A percentile compares a stretch with the other conserved stretches of the same genome.
phyloP scores from a whole-genome alignment of 2,888 invertebrate species.

The Leucoptera coffeella region DNA sequence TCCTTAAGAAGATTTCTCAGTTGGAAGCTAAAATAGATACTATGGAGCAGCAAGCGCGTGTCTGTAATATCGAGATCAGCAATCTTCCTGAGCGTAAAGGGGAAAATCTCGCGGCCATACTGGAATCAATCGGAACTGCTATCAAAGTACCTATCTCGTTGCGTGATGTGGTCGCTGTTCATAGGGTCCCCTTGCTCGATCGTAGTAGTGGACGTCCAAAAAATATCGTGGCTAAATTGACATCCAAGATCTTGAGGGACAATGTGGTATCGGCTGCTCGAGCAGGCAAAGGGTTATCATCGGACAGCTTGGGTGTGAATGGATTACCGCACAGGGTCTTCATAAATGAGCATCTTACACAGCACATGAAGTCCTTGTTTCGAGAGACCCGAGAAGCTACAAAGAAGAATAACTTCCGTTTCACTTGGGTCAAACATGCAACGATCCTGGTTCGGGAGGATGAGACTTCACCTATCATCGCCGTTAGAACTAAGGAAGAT shows the following conservation, averaged over 20 bases:
- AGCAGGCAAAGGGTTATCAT: constrained; percentile 2
- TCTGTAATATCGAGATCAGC: constrained; percentile 5
- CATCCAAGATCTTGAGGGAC: constrained; percentile 3
- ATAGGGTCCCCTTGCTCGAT: constrained; percentile 3
- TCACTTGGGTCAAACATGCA: constrained; percentile 3
- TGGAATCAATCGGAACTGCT: constrained; percentile 1
- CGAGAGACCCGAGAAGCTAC: neutral
- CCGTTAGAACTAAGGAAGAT: too few species aligned
- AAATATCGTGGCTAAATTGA: constrained; percentile 6
- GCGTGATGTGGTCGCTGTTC: constrained; percentile 1
- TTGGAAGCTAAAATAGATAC: constrained; percentile 3
- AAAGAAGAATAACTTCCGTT: constrained; percentile 1
- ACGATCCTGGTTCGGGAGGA: too few species aligned
- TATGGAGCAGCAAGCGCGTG: constrained; percentile 4
- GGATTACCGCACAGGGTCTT: neutral
- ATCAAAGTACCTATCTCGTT: constrained; percentile 1
- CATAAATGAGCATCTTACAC: constrained; percentile 5
- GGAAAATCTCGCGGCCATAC: constrained; percentile 3
- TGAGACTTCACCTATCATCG: too few species aligned
- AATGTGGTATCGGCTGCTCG: constrained; percentile 5
- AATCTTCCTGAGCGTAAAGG: constrained; percentile 5
- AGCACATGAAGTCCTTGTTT: constrained; percentile 3
- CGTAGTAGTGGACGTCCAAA: constrained; percentile 4
- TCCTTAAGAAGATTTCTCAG: too few species aligned
- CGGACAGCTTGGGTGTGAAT: neutral